phyloP scores from a whole-genome alignment of 23 tunicate species.

The Phallusia fumigata region DNA sequence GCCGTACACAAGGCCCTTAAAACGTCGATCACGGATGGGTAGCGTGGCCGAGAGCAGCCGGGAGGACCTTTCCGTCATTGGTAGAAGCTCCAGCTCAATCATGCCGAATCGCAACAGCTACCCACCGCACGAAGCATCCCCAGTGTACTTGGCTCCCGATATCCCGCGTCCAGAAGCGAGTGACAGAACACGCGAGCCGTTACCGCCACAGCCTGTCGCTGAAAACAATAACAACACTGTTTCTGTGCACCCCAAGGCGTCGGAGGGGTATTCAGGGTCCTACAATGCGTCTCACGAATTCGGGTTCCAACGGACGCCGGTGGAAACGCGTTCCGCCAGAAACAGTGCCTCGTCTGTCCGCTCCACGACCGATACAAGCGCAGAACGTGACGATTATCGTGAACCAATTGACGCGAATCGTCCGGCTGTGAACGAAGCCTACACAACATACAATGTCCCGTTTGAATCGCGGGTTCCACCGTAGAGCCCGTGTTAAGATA shows the following conservation, averaged over 20 bases:
- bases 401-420: conserved; percentile 17
- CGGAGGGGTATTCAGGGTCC: not conserved
- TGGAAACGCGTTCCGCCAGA: not conserved
- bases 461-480: not conserved
- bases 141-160: not conserved
- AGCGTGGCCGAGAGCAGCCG: not conserved
- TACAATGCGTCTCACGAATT: conserved; percentile 8
- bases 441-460: not conserved
- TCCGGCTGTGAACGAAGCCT: not conserved
- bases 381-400: conserved; percentile 7
- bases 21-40: not conserved
- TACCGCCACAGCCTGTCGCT: not conserved
- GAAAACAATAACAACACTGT: not conserved
- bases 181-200: not conserved
- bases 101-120: not conserved
- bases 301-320: not conserved
- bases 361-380: not conserved
- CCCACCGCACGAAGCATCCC: not conserved
- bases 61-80: not conserved
- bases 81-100: not conserved
- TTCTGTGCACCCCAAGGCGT: not conserved
- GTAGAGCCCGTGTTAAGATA: not conserved
- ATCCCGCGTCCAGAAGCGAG: not conserved
- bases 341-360: not conserved
- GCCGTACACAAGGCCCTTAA: not conserved